phyloP scores from a whole-genome alignment of 2,888 invertebrate genomes.

The Aethes cnicana region DNA sequence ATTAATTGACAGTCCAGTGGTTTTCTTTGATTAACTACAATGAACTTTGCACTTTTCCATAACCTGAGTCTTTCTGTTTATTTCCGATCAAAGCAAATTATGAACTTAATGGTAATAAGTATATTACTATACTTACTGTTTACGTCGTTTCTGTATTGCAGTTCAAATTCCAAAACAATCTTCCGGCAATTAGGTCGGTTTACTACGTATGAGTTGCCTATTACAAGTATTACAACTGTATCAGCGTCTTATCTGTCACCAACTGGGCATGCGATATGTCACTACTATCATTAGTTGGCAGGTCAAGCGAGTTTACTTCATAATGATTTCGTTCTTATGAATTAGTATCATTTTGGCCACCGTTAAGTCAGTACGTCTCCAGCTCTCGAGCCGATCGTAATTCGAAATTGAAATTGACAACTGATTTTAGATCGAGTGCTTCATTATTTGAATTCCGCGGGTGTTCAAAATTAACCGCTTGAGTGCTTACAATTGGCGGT shows the following conservation, averaged over 20 bases:
- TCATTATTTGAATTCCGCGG: conserved; percentile 34
- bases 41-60: no score
- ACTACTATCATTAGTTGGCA: conserved; percentile 24
- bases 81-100: no score
- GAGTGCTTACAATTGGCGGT: conserved; percentile 43
- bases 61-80: no score
- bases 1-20: no score
- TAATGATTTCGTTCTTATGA: conserved; percentile 6
- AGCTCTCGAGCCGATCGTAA: neutral
- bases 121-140: neutral
- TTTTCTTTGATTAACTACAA: no score
- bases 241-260: conserved; percentile 57
- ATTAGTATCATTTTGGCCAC: conserved; percentile 18
- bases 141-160: neutral
- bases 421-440: conserved; percentile 24
- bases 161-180: conserved; percentile 42
- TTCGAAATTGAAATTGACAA: conserved; percentile 27
- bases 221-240: conserved; percentile 47
- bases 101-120: neutral
- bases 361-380: conserved; percentile 11
- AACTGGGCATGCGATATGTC: conserved; percentile 23
- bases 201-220: conserved; percentile 44
- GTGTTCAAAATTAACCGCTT: conserved; percentile 56
- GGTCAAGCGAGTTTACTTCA: conserved; percentile 30
- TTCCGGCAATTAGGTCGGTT: conserved; percentile 63